Evolutionary conservation across 2,888 invertebrate genomes (phyloP).

Genomic region (Mythimna albipuncta): DNA sequence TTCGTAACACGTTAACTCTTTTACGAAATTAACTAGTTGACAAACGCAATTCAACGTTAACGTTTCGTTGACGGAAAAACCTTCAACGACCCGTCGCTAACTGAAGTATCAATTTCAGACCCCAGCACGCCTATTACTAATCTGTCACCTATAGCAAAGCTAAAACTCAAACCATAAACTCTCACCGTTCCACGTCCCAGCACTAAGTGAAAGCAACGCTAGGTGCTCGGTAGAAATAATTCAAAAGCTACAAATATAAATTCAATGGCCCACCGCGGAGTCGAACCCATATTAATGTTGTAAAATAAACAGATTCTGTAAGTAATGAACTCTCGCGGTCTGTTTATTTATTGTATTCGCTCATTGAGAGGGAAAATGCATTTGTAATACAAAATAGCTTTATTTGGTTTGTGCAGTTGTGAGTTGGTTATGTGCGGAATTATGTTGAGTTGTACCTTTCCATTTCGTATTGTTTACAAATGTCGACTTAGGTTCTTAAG

Average conservation of each 20-base stretch:
- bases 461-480: slow-evolving; percentile 22
- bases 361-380: slow-evolving; percentile 73
- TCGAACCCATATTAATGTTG: slow-evolving; percentile 69
- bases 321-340: slow-evolving; percentile 72
- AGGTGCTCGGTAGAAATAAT: slow-evolving; percentile 65
- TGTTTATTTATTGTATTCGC: slow-evolving; percentile 72
- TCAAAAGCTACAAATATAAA: slow-evolving; percentile 73
- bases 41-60: too few species aligned
- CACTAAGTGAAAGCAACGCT: slow-evolving; percentile 57
- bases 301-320: slow-evolving; percentile 77
- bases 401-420: slow-evolving; percentile 64
- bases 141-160: slow-evolving; percentile 1
- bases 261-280: slow-evolving; percentile 82
- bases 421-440: slow-evolving; percentile 25
- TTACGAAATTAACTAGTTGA: too few species aligned
- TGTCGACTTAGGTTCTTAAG: background rate
- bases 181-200: slow-evolving; percentile 32
- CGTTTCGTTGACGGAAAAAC: too few species aligned
- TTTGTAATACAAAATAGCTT: slow-evolving; percentile 72
- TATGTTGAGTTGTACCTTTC: slow-evolving; percentile 33
- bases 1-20: too few species aligned
- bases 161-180: slow-evolving; percentile 22
- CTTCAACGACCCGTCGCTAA: background rate
- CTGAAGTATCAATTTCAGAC: background rate
- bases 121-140: slow-evolving; percentile 3